These are phyloP conservation scores for Felis chaus DNA, from an alignment of 2,113 vertebrate genomes.

Conservation along the genomic window DNA sequence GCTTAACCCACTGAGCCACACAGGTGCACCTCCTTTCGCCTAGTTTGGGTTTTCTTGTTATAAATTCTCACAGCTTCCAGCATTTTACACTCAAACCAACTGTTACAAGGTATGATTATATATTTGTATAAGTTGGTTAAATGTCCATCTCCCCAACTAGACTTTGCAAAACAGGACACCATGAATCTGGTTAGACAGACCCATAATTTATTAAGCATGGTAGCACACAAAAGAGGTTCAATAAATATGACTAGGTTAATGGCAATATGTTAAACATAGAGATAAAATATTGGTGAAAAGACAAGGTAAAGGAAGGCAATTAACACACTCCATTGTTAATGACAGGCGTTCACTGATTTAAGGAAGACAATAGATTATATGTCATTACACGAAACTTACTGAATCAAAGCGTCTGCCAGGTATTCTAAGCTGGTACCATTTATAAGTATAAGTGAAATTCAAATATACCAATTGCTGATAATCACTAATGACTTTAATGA, in stretches of 20 bases:
- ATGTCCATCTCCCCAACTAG: neutral
- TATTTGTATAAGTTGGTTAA: neutral
- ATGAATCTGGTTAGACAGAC: neutral
- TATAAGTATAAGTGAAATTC: neutral
- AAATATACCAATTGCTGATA: neutral
- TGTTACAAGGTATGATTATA: neutral
- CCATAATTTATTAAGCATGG: neutral
- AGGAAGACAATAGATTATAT: neutral
- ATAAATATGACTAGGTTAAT: neutral
- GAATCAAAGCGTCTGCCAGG: neutral
- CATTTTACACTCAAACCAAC: neutral
- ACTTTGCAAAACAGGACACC: neutral
- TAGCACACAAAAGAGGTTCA: neutral
- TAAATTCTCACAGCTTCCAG: neutral
- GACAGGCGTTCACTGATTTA: neutral
- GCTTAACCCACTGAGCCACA: too few species aligned
- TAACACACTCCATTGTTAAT: neutral
- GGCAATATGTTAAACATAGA: neutral
- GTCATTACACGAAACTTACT: neutral
- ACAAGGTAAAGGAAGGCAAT: neutral
- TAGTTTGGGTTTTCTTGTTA: neutral
- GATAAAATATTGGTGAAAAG: neutral
- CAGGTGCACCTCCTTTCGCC: neutral
- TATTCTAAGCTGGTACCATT: neutral
- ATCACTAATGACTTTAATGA: neutral